Evolutionary conservation across 2,113 vertebrate genomes (phyloP).

Genomic region (Dendropsophus ebraccatus): DNA sequence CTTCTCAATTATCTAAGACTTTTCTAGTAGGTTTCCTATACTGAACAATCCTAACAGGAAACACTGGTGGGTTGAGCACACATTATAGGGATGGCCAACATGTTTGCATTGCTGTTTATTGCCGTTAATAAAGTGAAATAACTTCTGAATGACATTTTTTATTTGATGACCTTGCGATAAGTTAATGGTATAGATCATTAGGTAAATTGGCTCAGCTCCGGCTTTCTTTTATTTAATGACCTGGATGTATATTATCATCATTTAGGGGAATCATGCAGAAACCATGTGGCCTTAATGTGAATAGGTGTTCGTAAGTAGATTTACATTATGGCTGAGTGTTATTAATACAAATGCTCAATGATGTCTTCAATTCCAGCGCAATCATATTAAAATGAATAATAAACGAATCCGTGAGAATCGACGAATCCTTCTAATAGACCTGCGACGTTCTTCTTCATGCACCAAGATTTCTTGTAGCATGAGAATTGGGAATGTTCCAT

Average conservation of each 20-base stretch:
- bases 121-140: slow-evolving; percentile 81
- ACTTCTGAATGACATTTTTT: slow-evolving; percentile 81
- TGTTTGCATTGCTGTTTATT: slow-evolving; percentile 83
- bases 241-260: slow-evolving; percentile 89
- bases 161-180: slow-evolving; percentile 86
- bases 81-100: slow-evolving; percentile 27
- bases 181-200: slow-evolving; percentile 88
- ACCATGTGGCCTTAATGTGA: slow-evolving; percentile 79
- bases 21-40: background rate
- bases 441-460: slow-evolving; percentile 42
- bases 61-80: slow-evolving; percentile 32
- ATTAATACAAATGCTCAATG: slow-evolving; percentile 82
- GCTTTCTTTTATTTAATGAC: slow-evolving; percentile 89
- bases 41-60: background rate
- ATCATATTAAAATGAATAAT: slow-evolving; percentile 76
- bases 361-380: slow-evolving; percentile 75
- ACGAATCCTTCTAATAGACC: slow-evolving; percentile 55
- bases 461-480: slow-evolving; percentile 62
- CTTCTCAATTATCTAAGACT: background rate
- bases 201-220: slow-evolving; percentile 88
- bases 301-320: slow-evolving; percentile 86
- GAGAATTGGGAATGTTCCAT: background rate
- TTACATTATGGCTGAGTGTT: slow-evolving; percentile 86
- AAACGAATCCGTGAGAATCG: slow-evolving; percentile 70
- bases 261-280: slow-evolving; percentile 87